Evolutionary conservation across 2,888 invertebrate species (phyloP), one percentile per base, ranked within the genome.

Genomic region (Luperina testacea): DNA sequence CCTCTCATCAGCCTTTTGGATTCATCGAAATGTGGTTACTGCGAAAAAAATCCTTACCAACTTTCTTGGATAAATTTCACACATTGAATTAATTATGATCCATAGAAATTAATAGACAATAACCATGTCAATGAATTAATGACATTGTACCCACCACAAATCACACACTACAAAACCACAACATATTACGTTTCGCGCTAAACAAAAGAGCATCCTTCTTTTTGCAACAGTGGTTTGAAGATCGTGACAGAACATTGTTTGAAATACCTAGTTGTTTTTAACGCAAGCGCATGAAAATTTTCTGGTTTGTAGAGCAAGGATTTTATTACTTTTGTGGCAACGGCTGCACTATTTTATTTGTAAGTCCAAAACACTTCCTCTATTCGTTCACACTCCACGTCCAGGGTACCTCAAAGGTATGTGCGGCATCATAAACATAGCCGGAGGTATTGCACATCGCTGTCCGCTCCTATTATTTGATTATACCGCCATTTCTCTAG

Each of bases 371-470:
- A 38, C 8, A 38, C 71, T 45, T 9, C 8, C 72, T 83, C 72
- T 48, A 73, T 65, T 24, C 13, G 13, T 1, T 63, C 6, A 8
- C 5, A 38, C 57, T 67, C 20, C 13, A 63, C 0, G 65, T 38
- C 0, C 2, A 13, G 0, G 11, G 59, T 24, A 72, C 48, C 42
- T 80, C 32, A 51, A 57, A 70, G 76, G 45, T 74, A 85, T 81
- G 63, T 72, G 24, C 5, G 76, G 81, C 59, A 81, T 83, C 45
- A 77, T 81, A 83, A 85, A 81, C 67, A 74, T 64, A 59, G 17
- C 24, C 38, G 51, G 11, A 72, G 85, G 3, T 81, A 75, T 70
- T 64, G 72, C 86, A 59, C 15, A 7, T 11, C n/a, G 24, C 15
- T 59, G 59, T 45, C 51, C 51, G 51, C 8, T 67, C 5, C 57